A percentile compares a stretch with the other conserved stretches of the same genome.
Conservation (phyloP, 2,113 vertebrate genomes). For the Silurus asotus region DNA sequence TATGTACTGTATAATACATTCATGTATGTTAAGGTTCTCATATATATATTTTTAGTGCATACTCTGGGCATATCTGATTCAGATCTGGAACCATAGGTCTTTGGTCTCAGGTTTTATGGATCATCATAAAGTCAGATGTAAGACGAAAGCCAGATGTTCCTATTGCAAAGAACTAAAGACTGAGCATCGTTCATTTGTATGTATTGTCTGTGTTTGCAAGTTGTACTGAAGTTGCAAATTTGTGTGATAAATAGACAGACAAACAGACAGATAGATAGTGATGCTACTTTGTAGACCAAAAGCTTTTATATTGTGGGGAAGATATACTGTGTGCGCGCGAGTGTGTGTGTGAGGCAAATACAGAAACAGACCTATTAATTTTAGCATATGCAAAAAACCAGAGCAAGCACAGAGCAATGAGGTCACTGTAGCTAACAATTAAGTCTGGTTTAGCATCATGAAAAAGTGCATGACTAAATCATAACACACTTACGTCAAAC, state of each 20-base stretch:
- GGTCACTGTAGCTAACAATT: constrained; percentile 14
- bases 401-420: not conserved
- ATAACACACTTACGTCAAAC: not conserved
- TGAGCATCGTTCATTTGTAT: not conserved
- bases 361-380: not conserved
- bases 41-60: not conserved
- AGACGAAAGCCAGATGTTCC: constrained; percentile 21
- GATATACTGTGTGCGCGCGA: not conserved
- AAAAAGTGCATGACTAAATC: not conserved
- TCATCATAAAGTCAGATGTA: constrained; percentile 18
- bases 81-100: not conserved
- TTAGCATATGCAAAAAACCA: not conserved
- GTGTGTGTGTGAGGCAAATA: not conserved
- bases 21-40: not conserved
- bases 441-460: constrained; percentile 1
- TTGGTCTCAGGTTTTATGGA: constrained; percentile 1
- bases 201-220: not conserved
- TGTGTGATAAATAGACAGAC: not conserved
- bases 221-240: not conserved
- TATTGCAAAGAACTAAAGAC: not conserved
- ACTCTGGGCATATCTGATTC: not conserved
- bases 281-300: not conserved
- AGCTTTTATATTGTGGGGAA: not conserved
- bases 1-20: not conserved
- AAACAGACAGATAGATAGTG: not conserved